phyloP scores from a whole-genome alignment of 2,888 invertebrate species.

The Cheilosia variabilis region DNA sequence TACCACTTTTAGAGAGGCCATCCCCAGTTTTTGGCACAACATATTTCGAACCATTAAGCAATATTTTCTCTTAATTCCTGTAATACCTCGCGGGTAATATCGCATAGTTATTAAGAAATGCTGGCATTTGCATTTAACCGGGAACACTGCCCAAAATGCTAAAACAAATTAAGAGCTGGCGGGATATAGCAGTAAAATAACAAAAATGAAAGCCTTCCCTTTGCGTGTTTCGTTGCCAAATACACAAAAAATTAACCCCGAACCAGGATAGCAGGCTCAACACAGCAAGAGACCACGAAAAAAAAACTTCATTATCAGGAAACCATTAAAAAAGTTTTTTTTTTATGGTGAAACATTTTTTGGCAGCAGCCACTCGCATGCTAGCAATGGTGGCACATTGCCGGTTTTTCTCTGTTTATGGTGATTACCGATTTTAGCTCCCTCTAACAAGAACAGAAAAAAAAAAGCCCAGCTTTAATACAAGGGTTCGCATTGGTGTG shows the following conservation, averaged over 20 bases:
- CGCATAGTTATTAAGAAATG: constrained; percentile 43
- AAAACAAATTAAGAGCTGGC: constrained; percentile 44
- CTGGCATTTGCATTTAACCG: constrained; percentile 63
- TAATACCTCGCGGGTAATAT: constrained; percentile 31
- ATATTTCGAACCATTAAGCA: constrained; percentile 17
- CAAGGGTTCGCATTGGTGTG: constrained; percentile 47
- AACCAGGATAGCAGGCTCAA: constrained; percentile 39
- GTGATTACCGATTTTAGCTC: constrained; percentile 66
- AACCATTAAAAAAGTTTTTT: constrained; percentile 58
- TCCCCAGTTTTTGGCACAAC: constrained; percentile 23
- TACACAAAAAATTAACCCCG: constrained; percentile 41
- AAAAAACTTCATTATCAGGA: constrained; percentile 69
- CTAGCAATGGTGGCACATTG: constrained; percentile 37
- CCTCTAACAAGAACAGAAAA: not conserved
- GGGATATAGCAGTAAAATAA: constrained; percentile 49
- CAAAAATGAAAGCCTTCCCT: constrained; percentile 10
- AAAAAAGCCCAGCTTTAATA: constrained; percentile 43
- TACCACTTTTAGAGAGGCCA: not conserved
- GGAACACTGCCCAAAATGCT: constrained; percentile 62
- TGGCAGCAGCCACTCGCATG: constrained; percentile 67
- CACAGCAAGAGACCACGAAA: not conserved
- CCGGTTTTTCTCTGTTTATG: constrained; percentile 32
- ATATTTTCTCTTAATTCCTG: constrained; percentile 24
- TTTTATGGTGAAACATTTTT: constrained; percentile 52
- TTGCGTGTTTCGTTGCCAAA: constrained; percentile 67